phyloP scores from a whole-genome alignment of 2,888 invertebrate genomes.

The Leptinotarsa juncta region DNA sequence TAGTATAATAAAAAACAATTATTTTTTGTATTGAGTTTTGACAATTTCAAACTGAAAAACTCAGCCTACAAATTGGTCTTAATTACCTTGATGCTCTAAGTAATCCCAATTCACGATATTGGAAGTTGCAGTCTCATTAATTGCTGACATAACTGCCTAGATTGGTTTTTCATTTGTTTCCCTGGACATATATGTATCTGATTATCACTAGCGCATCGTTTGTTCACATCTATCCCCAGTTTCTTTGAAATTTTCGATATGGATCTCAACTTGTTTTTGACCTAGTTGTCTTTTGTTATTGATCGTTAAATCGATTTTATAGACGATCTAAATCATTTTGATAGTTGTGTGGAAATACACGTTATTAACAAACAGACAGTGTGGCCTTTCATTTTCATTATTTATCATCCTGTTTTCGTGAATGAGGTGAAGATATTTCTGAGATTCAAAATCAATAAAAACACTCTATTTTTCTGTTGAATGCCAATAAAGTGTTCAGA shows the following conservation, averaged over 20 bases:
- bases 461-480: not conserved
- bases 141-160: too few relatives aligned
- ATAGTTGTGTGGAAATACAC: conserved; percentile 21
- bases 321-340: conserved; percentile 17
- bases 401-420: not conserved
- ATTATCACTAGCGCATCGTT: not conserved
- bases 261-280: conserved; percentile 18
- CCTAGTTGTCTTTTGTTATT: conserved; percentile 17
- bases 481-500: not conserved
- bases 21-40: too few relatives aligned
- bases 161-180: too few relatives aligned
- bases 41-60: too few relatives aligned
- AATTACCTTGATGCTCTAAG: too few relatives aligned
- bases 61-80: too few relatives aligned
- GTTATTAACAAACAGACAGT: not conserved
- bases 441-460: conserved; percentile 1
- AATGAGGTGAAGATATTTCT: not conserved
- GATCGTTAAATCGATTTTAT: conserved; percentile 27
- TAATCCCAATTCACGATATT: too few relatives aligned
- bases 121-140: too few relatives aligned
- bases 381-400: conserved; percentile 1
- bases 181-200: too few relatives aligned
- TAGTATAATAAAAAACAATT: too few relatives aligned
- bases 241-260: conserved; percentile 2
- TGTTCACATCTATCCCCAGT: not conserved